These are phyloP conservation scores for Hepsetus odoe DNA, from an alignment of 2,113 vertebrate species.

Conservation along the genomic window DNA sequence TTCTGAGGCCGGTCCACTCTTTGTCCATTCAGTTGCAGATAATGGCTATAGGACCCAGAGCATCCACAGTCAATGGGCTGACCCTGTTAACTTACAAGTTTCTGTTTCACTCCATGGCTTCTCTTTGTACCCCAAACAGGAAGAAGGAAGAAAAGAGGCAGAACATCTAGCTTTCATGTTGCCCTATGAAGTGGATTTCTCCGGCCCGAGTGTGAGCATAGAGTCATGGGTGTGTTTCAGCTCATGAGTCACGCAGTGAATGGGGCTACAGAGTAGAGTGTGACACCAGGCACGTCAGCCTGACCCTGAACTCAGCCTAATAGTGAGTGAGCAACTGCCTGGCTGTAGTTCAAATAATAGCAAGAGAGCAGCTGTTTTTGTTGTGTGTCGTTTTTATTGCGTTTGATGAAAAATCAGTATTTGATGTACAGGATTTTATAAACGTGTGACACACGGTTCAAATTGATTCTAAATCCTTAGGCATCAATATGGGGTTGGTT, in stretches of 20 bases:
- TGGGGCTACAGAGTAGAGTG: conserved; percentile 16
- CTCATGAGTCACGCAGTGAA: conserved; percentile 9
- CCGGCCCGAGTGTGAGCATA: not conserved
- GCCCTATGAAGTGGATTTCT: conserved; percentile 2
- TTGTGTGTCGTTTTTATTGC: too few species aligned
- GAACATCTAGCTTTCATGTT: conserved; percentile 2
- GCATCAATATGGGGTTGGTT: too few species aligned
- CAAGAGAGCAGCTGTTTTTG: too few species aligned
- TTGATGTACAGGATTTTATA: too few species aligned
- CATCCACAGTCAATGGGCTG: not conserved
- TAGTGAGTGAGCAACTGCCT: not conserved
- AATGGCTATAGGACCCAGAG: not conserved
- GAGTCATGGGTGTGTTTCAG: conserved; percentile 38
- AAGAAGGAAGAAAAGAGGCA: not conserved
- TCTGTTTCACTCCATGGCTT: not conserved
- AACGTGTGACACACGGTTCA: too few species aligned
- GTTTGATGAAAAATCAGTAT: too few species aligned
- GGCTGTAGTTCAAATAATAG: not conserved
- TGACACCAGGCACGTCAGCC: conserved; percentile 42
- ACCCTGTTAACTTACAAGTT: not conserved
- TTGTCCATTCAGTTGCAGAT: not conserved
- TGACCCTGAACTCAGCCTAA: conserved; percentile 24
- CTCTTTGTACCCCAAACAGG: not conserved
- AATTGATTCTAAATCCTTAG: too few species aligned
- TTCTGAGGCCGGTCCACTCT: not conserved